Evolutionary conservation across 2,113 vertebrate species (phyloP), one percentile per base, ranked within the genome.

Genomic region (Oreotragus oreotragus): DNA sequence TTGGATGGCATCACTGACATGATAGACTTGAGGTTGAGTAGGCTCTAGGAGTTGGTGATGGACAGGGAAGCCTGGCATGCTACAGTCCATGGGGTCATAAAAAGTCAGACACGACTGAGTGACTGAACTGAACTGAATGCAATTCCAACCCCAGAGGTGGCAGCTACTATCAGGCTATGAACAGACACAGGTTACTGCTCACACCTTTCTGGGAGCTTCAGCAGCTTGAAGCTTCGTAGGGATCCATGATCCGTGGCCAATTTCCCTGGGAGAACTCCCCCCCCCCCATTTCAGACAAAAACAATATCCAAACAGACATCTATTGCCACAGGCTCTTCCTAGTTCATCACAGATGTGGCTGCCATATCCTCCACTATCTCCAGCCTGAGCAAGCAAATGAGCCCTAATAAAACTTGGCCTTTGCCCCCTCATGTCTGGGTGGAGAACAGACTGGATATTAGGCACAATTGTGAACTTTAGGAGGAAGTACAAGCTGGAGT

Each of bases 211-310:
- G 30, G 62, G 30, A 64, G 62, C 30, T 64, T 64, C 62, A 70
- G 8, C 16, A 70, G 17, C 64, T 70, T 70, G 64, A n/a, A 36
- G 30, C n/a, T 70, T 70, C 64, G 17, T 70, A 21, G 17, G n/a
- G 17, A 70, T 16, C n/a, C n/a, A 70, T 0, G 33, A 70, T 17
- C 1, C 21, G 8, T 1, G 17, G n/a, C 64, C 30, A 36, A 21
- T n/a, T 70, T 36, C 17, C 0, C n/a, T 19, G 33, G 64, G 64
- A 70, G 4, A 70, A n/a, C 64, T 36, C 64, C 33, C 30, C 62
- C 33, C 30, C 62, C 62, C 7, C 3, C 30, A 64, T 33, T 30
- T 64, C 62, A 70, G 64, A 70, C 64, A 0, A 21, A n/a, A 36
- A 36, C n/a, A 36, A 36, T 21, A 70, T 36, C n/a, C n/a, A 36